phyloP scores from a whole-genome alignment of 37 sponge, comb jelly and placozoan genomes.

The Corticium candelabrum region DNA sequence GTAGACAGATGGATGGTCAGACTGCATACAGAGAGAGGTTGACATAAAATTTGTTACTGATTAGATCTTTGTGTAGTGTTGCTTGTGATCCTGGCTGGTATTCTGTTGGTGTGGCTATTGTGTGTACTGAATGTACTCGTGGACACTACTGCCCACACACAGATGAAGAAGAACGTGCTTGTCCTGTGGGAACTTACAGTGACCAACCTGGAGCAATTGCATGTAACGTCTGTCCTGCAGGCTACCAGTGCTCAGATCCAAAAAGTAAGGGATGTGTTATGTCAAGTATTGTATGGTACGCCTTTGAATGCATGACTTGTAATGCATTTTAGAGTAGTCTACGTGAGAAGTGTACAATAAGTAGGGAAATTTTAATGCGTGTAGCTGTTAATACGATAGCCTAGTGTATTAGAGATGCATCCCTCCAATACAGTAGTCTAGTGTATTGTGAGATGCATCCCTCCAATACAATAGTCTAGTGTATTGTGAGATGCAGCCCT shows the following conservation, averaged over 20 bases:
- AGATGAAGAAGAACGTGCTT: constrained; percentile 5
- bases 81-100: neutral
- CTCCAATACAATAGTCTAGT: too few species aligned
- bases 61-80: neutral
- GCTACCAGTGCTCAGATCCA: constrained; percentile 9
- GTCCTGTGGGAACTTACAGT: constrained; percentile 17
- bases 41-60: neutral
- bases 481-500: too few species aligned
- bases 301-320: too few species aligned
- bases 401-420: too few species aligned
- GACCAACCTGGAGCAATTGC: neutral
- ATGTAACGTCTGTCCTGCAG: constrained; percentile 19
- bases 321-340: too few species aligned
- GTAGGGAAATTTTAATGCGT: too few species aligned
- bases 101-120: neutral
- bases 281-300: neutral
- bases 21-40: neutral
- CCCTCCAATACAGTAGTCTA: too few species aligned
- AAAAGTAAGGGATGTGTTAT: neutral
- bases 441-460: too few species aligned
- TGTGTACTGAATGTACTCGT: neutral
- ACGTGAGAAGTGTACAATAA: too few species aligned
- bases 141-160: neutral
- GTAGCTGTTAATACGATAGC: too few species aligned
- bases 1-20: neutral